Evolutionary conservation across 2,888 invertebrate genomes (phyloP).

Genomic region (Xylota sylvarum): DNA sequence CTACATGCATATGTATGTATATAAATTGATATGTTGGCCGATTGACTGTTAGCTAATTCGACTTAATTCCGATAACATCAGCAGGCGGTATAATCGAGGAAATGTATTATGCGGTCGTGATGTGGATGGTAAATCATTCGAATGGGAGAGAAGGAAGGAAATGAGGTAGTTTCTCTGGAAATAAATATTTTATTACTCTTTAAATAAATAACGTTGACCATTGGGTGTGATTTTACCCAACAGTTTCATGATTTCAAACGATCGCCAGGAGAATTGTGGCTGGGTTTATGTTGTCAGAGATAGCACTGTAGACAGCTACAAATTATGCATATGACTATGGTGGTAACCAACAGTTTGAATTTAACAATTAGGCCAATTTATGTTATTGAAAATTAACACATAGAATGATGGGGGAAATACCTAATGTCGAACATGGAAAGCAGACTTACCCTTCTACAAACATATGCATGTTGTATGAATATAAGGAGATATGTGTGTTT

Average conservation of each 20-base stretch:
- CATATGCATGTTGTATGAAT: too few relatives aligned
- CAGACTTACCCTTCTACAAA: too few relatives aligned
- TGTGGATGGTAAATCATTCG: constrained; percentile 1
- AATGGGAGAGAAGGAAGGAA: not conserved
- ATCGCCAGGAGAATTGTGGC: not conserved
- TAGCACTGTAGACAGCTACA: too few relatives aligned
- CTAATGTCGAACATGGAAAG: too few relatives aligned
- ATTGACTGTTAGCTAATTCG: constrained; percentile 61
- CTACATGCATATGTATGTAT: not conserved
- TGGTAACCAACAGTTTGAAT: too few relatives aligned
- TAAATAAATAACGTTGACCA: not conserved
- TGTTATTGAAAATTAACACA: too few relatives aligned
- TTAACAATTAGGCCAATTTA: too few relatives aligned
- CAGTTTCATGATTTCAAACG: not conserved
- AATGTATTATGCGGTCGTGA: constrained; percentile 8
- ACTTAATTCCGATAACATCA: constrained; percentile 52
- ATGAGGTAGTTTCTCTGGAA: not conserved
- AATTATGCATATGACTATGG: too few relatives aligned
- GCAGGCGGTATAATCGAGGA: constrained; percentile 1
- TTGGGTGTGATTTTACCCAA: not conserved
- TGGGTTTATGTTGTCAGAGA: too few relatives aligned
- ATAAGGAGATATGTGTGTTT: too few relatives aligned
- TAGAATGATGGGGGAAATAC: too few relatives aligned
- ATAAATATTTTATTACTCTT: not conserved
- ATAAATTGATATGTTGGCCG: constrained; percentile 65